Conservation (phyloP, 2,797 vertebrate species). For the Salarias fasciatus region DNA sequence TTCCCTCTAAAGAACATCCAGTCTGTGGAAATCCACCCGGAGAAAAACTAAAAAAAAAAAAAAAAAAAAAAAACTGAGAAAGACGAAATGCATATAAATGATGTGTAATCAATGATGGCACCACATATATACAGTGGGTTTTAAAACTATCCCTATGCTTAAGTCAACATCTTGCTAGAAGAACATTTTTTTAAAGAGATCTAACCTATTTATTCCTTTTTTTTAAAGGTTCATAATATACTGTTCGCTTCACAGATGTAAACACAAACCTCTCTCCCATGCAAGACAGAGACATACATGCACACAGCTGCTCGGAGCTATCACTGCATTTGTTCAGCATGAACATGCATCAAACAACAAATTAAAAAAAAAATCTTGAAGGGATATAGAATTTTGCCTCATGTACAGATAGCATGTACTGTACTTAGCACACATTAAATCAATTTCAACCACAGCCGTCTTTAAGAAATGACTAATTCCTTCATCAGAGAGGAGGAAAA, state of each 20-base stretch:
- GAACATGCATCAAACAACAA: constrained; percentile 42
- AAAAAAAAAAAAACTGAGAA: not conserved
- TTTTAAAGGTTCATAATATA: too few species aligned
- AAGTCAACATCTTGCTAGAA: too few species aligned
- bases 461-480: constrained; percentile 32
- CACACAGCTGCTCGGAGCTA: constrained; percentile 14
- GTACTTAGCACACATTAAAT: constrained; percentile 11
- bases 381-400: constrained; percentile 1
- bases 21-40: constrained; percentile 13
- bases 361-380: constrained; percentile 23
- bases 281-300: constrained; percentile 2
- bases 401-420: not conserved
- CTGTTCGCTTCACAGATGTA: not conserved
- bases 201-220: too few species aligned
- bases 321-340: constrained; percentile 27
- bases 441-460: constrained; percentile 12
- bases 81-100: constrained; percentile 4
- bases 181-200: too few species aligned
- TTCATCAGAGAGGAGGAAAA: constrained; percentile 20
- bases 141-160: too few species aligned
- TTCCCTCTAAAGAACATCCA: constrained; percentile 7
- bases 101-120: not conserved
- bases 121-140: too few species aligned
- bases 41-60: not conserved
- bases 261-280: constrained; percentile 4